Conservation (phyloP, 2,113 vertebrate genomes). For the Sturnus vulgaris region DNA sequence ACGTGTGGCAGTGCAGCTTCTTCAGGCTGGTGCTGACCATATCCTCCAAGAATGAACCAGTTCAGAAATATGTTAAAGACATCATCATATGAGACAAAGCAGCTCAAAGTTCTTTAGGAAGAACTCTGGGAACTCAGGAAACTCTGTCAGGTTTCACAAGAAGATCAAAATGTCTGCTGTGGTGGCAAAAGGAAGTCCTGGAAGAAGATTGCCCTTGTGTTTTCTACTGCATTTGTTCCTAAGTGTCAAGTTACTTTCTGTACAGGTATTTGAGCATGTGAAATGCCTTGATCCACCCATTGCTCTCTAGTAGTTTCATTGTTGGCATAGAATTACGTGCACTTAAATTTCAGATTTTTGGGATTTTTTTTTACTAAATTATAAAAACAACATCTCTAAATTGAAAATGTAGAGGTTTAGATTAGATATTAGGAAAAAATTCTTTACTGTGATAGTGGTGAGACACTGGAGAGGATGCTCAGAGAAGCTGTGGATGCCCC, state of each 20-base stretch:
- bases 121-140: constrained; percentile 70
- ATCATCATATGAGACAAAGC: constrained; percentile 67
- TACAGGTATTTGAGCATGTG: neutral
- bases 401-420: neutral
- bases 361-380: neutral
- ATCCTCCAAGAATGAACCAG: constrained; percentile 74
- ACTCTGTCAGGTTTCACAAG: constrained; percentile 31
- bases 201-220: neutral
- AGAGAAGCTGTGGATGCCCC: neutral
- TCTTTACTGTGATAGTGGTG: neutral
- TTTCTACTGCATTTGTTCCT: neutral
- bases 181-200: neutral
- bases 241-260: neutral
- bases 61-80: constrained; percentile 81
- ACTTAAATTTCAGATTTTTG: neutral
- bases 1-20: neutral
- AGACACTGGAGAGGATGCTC: neutral
- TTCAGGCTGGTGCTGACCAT: neutral
- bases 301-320: neutral
- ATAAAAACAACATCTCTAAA: neutral
- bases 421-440: neutral
- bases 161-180: fast-evolving
- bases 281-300: neutral
- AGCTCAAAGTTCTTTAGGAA: constrained; percentile 67
- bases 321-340: neutral